A percentile compares a stretch with the other conserved stretches of the same genome.
phyloP scores from a whole-genome alignment of 2,797 vertebrate genomes.

The Galagoides demidoff region DNA sequence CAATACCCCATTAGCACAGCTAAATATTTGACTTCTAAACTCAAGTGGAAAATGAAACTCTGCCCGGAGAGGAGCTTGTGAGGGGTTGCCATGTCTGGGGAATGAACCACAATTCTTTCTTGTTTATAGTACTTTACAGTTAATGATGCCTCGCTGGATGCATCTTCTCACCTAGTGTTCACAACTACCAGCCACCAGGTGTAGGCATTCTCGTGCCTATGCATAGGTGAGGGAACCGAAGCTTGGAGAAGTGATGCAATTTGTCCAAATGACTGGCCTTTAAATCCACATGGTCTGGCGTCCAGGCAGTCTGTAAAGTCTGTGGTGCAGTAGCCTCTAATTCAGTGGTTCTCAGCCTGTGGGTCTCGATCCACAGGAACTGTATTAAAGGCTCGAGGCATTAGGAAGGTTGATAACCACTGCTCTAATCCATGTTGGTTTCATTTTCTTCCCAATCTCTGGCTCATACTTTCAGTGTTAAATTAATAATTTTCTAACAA shows the following conservation, averaged over 20 bases:
- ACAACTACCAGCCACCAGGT: no score
- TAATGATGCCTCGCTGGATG: neutral
- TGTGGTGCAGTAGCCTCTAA: neutral
- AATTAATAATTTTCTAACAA: neutral
- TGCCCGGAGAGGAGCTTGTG: slow-evolving; percentile 59
- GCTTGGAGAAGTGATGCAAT: neutral
- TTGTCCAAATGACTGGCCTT: neutral
- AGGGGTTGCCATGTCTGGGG: neutral
- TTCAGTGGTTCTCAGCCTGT: neutral
- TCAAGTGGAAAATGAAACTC: slow-evolving; percentile 82
- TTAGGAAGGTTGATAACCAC: no score
- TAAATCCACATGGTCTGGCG: neutral
- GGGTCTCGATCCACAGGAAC: no score
- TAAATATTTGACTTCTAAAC: slow-evolving; percentile 82
- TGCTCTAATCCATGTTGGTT: neutral
- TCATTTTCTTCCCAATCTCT: neutral
- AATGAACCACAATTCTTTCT: neutral
- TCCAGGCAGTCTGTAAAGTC: neutral
- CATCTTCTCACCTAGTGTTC: neutral
- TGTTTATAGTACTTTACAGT: neutral
- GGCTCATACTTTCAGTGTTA: neutral
- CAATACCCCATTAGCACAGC: slow-evolving; percentile 80
- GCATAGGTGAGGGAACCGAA: neutral
- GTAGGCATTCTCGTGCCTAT: neutral
- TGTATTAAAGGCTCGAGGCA: no score